Evolutionary conservation across 2,888 invertebrate genomes (phyloP), one percentile per base, ranked within the genome.

Genomic region (Agrotis segetum): DNA sequence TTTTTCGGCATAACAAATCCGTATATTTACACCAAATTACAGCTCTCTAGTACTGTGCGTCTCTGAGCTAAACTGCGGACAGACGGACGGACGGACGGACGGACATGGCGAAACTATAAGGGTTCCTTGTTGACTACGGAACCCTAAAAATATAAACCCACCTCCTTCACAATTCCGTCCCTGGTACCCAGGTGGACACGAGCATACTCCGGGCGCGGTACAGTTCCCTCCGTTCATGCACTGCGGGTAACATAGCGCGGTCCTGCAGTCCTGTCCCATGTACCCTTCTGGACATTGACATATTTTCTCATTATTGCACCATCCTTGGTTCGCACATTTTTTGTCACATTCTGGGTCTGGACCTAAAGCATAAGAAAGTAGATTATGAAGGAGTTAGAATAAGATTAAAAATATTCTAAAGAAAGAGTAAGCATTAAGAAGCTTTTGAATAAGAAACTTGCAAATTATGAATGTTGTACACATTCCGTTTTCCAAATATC

Each of bases 221-320:
- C 99, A 99, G 89, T 98, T 98, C 13, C 99, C 99, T 9, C 98
- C 98, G 93, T 99, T 99, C 97, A 99, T 98, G 89, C 99, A 99
- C 89, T 98, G 98, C 46, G 99, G 99, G 95, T 98, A 99, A 90
- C 99, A 99, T 52, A 99, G 96, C 49, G 99, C 99, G 79, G 98
- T 98, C 89, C 98, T 97, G 87, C 99, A 99, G 90, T 98, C 98
- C 87, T 98, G 98, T 3, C 99, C 99, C 97, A 99, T 98, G 90
- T 99, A 99, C 11, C 99, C 99, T 89, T 98, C 98, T 44, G 98
- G 98, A 92, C 99, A 99, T 87, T 98, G 98, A 91, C 98, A 98
- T 76, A 98, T 98, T 92, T 98, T 98, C 86, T 98, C 97, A 85
- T 97, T 97, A 92, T 98, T 98, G 91, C 98, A 98, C 97, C 98